Evolutionary conservation across 2,888 invertebrate genomes (phyloP).

Genomic region (Troilus luridus): DNA sequence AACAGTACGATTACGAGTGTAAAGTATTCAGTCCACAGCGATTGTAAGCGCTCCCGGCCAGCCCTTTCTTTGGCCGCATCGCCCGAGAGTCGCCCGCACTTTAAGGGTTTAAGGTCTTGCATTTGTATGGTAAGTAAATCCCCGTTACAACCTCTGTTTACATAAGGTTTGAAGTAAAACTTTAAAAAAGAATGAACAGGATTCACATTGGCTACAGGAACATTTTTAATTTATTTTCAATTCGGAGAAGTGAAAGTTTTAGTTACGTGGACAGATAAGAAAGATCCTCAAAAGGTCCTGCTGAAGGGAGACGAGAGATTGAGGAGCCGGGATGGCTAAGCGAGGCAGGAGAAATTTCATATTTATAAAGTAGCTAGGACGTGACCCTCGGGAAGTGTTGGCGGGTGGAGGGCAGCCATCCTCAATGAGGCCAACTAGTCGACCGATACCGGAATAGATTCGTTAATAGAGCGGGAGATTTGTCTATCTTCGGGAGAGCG

Average conservation of each 20-base stretch:
- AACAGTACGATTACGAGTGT: too few species aligned
- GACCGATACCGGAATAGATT: conserved; percentile 52
- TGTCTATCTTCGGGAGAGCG: conserved; percentile 12
- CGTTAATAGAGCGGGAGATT: conserved; percentile 45
- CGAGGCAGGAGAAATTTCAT: conserved; percentile 28
- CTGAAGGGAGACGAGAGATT: neutral
- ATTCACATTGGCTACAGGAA: neutral
- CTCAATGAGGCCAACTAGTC: conserved; percentile 40
- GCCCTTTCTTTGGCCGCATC: too few species aligned
- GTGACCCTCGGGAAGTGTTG: conserved; percentile 25
- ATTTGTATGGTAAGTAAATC: too few species aligned
- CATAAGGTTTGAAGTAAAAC: too few species aligned
- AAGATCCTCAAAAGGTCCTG: neutral
- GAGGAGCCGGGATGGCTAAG: neutral
- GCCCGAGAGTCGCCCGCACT: too few species aligned
- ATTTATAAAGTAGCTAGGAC: conserved; percentile 16
- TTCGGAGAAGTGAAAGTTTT: neutral
- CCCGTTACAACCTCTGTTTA: too few species aligned
- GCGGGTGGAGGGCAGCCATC: neutral
- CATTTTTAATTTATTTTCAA: neutral
- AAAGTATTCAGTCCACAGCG: too few species aligned
- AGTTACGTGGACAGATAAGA: neutral
- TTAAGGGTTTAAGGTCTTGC: too few species aligned
- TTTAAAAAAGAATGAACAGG: too few species aligned
- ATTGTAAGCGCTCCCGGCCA: too few species aligned